Base-by-base conservation (phyloP, 2,888 invertebrate species). In the Mylabris sibirica region DNA sequence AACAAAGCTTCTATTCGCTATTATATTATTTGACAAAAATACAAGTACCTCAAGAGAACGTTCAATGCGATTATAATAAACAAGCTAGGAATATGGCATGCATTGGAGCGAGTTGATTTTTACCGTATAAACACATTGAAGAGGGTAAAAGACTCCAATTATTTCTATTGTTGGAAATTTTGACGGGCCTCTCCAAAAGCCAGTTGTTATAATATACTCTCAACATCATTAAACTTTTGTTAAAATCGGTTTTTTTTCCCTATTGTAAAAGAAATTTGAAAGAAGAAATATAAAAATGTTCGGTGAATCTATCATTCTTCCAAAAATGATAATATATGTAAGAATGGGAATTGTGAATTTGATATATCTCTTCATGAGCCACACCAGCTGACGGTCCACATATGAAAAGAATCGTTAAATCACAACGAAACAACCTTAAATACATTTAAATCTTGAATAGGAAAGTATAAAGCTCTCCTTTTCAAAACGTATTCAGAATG, bases 31-130 rank as follows among this genome's bases (percentile, higher is more conserved):
- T 24, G 44, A 62, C 34, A 62, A 41, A 44, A 62, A 24, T 41
- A 62, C 38, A 12, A 24, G 26, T 49, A 49, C 49, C 49, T 49
- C 20, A 49, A 49, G 20, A 57, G 9, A 53, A 20, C 24, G 14
- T 26, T 57, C 70, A 76, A 78, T 78, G 74, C 75, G 77, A 79
- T 79, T 79, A 77, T 74, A 76, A 77, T 76, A 76, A 76, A 72
- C 71, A 70, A 64, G 66, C 64, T 63, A 60, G 60, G 72, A 74
- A 74, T 75, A 74, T 71, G 71, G 71, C 65, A 57, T 53, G 76
- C 79, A 79, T 76, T 79, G 75, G 76, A 77, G 77, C 80, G 76
- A 78, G 76, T 75, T 78, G 78, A 80, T 82, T 82, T 81, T 79
- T 80, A 79, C 73, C 77, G 74, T 76, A 78, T 79, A 79, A 57